Evolutionary conservation across 2,797 vertebrate genomes (phyloP), one percentile per base, ranked within the genome.

Genomic region (Sebastes glaucus): DNA sequence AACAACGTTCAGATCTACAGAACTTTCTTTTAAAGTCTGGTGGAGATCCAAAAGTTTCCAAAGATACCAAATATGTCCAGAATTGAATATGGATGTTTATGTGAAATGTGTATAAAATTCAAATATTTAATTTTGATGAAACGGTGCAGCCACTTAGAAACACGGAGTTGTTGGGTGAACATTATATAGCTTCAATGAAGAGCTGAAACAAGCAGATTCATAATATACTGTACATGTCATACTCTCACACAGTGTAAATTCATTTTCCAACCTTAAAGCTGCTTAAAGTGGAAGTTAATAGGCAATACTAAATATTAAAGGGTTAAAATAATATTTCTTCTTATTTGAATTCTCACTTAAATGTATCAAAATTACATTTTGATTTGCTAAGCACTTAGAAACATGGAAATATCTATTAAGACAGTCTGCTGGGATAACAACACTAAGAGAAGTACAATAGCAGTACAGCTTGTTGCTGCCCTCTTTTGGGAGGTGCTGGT

Each of bases 401-500:
- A 68, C 22, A 14, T 25, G 20, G 5, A 23, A 27, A 72, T 62
- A 2, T 53, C 10, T 1, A 23, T 66, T 2, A 3, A 60, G 5
- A 25, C 23, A 23, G 46, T 71, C 5, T 62, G 25, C 8, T 46
- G 7, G 30, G 8, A 38, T 28, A 7, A 53, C 7, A 4, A 27
- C 10, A 3, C 16, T 32, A 1, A 6, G 55, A n/a, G 0, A 4
- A 1, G 28, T 8, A 3, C 2, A 1, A 0, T 0, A 3, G 14
- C 46, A 28, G n/a, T 2, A 6, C 5, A 72, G 91, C 68, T 80
- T 74, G 70, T 76, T 95, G 86, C 92, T 94, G 93, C 90, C 92
- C 90, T 87, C 93, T 89, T 87, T 64, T 91, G 93, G 89, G 28
- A 32, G 20, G 35, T 13, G 7, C 4, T 18, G 22, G 60, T 28